Evolutionary conservation across 1,140 invertebrate species (phyloP), one percentile per base, ranked within the genome.

Genomic region (Penaeus indicus): DNA sequence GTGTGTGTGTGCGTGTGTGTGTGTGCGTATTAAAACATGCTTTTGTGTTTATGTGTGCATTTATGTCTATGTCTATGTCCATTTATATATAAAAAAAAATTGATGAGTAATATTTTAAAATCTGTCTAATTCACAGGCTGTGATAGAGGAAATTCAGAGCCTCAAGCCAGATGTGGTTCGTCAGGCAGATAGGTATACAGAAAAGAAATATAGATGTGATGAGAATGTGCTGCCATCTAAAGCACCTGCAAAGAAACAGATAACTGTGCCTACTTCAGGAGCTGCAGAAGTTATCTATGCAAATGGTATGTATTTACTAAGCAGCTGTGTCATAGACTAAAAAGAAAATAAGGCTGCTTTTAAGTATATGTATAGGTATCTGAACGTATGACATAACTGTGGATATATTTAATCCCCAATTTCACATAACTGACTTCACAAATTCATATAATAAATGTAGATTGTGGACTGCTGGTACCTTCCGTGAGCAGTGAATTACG

Each of bases 141-240:
- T 88, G 80, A 72, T 80, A 5, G 60, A 77, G 75, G 86, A 88
- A 67, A 61, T 63, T 87, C 95, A 96, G 90, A 94, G 94, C 22
- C 94, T 95, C 75, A 96, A 95, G 91, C 95, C 95, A 10, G 96
- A 96, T 91, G 93, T 96, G 32, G 93, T 95, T 83, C 63, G 88
- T n/a, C 91, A 91, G 38, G 85, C 88, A 47, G 88, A 88, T 42
- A 88, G 85, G 22, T 80, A 82, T 22, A 75, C 64, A 16, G 90
- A 90, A 61, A 79, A 85, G 72, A 95, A 94, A 89, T 96, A 95
- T 90, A 94, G 96, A 22, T 96, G 96, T 93, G 96, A 98, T 93
- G 96, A 98, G 93, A 98, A 97, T 94, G 94, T 98, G 47, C 94
- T 98, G 85, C 94, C 94, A 90, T 94, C 95, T 16, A 94, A 94